A percentile compares a stretch with the other conserved stretches of the same genome.
phyloP scores from a whole-genome alignment of 64 coral and sea anemone genomes.

The Catalaphyllia jardinei region DNA sequence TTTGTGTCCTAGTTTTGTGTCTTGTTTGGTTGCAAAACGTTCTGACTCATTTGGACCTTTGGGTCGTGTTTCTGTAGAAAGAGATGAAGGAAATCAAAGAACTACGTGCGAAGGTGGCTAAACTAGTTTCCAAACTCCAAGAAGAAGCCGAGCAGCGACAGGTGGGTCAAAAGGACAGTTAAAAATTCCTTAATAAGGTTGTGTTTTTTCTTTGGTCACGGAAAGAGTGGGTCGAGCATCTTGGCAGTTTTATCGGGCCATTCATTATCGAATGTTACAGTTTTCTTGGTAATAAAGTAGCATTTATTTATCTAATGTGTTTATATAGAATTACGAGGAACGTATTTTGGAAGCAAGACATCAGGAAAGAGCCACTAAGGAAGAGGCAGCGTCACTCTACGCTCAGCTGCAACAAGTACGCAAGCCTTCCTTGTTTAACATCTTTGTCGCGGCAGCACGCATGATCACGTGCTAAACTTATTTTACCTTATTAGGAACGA shows the following conservation, averaged over 20 bases:
- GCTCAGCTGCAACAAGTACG: slow-evolving; percentile 62
- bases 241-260: no score
- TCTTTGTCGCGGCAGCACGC: background rate
- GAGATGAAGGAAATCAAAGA: slow-evolving; percentile 70
- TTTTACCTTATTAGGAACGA: slow-evolving; percentile 39
- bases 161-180: background rate
- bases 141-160: slow-evolving; percentile 58
- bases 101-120: slow-evolving; percentile 38
- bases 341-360: slow-evolving; percentile 61
- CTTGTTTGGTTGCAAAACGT: background rate
- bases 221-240: no score
- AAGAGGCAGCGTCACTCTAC: slow-evolving; percentile 45
- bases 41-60: background rate
- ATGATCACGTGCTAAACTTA: background rate
- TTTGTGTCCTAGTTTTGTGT: background rate
- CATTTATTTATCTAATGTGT: background rate
- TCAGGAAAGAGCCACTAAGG: slow-evolving; percentile 47
- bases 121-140: slow-evolving; percentile 57
- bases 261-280: no score
- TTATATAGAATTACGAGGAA: slow-evolving; percentile 48
- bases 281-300: no score
- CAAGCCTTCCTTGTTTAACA: no score
- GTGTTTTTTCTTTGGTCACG: no score
- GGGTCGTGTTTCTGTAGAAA: slow-evolving; percentile 13
- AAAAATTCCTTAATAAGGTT: no score